phyloP scores from a whole-genome alignment of 2,113 vertebrate genomes.

The Meriones unguiculatus region DNA sequence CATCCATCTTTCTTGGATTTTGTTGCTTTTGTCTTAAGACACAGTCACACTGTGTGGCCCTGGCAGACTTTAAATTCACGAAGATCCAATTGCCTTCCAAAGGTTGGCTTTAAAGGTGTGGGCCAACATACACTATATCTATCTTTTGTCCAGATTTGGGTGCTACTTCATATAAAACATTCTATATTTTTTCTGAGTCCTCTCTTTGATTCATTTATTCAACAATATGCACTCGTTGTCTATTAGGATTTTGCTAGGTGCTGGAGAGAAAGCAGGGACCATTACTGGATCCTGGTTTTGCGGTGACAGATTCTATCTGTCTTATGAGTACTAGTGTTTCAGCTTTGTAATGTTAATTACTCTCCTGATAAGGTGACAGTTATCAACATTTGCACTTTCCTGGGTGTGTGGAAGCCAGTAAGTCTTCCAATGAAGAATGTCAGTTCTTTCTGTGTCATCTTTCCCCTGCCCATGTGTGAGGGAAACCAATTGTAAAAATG shows the following conservation, averaged over 20 bases:
- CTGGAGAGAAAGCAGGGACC: not conserved
- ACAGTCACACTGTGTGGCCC: not conserved
- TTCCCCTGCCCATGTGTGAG: not conserved
- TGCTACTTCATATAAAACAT: not conserved
- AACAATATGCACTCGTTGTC: not conserved
- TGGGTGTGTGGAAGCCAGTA: not conserved
- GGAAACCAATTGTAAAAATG: not conserved
- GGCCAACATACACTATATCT: not conserved
- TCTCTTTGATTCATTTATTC: constrained; percentile 11
- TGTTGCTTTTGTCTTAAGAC: not conserved
- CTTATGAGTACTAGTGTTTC: not conserved
- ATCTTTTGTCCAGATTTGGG: not conserved
- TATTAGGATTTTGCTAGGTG: not conserved
- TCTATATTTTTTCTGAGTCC: not conserved
- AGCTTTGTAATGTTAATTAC: not conserved
- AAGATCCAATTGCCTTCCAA: not conserved
- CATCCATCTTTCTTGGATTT: not conserved
- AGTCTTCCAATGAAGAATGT: not conserved
- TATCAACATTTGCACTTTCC: not conserved
- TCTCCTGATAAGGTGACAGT: not conserved
- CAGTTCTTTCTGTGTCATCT: not conserved
- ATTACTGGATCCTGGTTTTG: not conserved
- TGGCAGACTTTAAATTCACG: not conserved
- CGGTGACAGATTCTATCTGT: not conserved
- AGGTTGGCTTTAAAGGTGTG: not conserved